These are phyloP conservation scores for Sebastes glaucus DNA, from an alignment of 2,797 vertebrate genomes.

Conservation along the genomic window DNA sequence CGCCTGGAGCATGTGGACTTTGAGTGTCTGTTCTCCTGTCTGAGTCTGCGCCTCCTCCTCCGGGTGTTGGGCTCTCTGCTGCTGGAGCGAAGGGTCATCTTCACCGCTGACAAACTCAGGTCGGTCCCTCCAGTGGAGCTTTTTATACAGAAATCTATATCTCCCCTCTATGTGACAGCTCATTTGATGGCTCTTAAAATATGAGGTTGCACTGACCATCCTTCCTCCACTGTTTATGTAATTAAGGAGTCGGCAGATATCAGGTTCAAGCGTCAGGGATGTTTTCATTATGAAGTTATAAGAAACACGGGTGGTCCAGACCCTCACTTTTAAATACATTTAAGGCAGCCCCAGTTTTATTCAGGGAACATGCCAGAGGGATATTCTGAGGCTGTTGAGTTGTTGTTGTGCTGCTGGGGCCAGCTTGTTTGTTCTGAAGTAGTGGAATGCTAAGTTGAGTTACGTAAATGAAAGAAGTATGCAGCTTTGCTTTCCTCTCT, in stretches of 20 bases:
- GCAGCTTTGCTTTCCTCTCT: constrained; percentile 29
- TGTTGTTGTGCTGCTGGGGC: constrained; percentile 16
- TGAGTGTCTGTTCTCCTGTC: constrained; percentile 92
- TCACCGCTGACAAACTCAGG: constrained; percentile 97
- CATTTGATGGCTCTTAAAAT: neutral
- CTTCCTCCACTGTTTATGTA: constrained; percentile 8
- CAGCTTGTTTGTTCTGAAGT: constrained; percentile 60
- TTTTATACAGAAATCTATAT: neutral
- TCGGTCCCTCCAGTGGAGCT: constrained; percentile 47
- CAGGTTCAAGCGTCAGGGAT: neutral
- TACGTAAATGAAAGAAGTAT: constrained; percentile 54
- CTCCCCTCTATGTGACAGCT: neutral
- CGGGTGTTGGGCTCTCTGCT: constrained; percentile 93
- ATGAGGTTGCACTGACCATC: neutral
- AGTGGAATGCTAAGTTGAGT: constrained; percentile 59
- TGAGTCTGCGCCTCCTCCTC: constrained; percentile 92
- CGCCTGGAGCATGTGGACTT: constrained; percentile 97
- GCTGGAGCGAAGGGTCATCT: constrained; percentile 95
- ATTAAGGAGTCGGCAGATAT: constrained; percentile 6
- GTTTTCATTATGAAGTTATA: constrained; percentile 33
- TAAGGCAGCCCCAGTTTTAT: constrained; percentile 32
- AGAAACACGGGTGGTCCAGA: constrained; percentile 46
- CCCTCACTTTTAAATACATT: constrained; percentile 23
- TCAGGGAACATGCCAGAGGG: constrained; percentile 39
- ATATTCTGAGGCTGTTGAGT: constrained; percentile 55